These are phyloP conservation scores for Trematocara unimaculatum DNA, from an alignment of 2,113 vertebrate species.

Conservation along the genomic window DNA sequence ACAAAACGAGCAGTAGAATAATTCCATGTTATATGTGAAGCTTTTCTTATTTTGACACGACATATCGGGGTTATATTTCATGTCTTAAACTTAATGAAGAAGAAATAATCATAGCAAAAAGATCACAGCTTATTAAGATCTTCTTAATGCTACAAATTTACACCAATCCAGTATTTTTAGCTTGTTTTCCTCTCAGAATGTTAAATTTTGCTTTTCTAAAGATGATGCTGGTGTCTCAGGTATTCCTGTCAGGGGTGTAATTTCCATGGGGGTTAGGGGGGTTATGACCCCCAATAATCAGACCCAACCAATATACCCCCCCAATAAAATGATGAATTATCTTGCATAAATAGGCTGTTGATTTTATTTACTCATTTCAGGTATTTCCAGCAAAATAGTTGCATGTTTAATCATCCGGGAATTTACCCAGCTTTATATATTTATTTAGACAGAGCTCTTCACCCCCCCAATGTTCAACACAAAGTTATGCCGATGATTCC, in stretches of 20 bases:
- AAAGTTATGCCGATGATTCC: neutral
- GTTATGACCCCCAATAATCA: neutral
- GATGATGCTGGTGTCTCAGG: neutral
- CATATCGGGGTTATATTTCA: neutral
- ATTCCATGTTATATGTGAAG: neutral
- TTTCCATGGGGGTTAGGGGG: neutral
- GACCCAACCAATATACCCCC: neutral
- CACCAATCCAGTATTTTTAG: neutral
- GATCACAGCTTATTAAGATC: neutral
- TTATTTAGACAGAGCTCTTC: neutral
- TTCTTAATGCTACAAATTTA: neutral
- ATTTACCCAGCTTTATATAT: neutral
- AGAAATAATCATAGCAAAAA: neutral
- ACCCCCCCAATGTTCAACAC: neutral
- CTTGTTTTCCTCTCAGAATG: neutral
- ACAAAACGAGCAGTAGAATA: constrained; percentile 21
- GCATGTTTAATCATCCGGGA: neutral
- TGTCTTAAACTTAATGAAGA: neutral
- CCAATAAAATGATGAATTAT: neutral
- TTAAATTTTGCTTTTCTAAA: neutral
- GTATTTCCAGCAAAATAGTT: neutral
- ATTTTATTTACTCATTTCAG: neutral
- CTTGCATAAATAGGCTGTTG: neutral
- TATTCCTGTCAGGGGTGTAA: neutral
- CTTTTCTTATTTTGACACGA: neutral